Percentiles rank a stretch among this genome's conserved stretches.
phyloP scores from a whole-genome alignment of 2,888 invertebrate species.

The Eupithecia abbreviata region DNA sequence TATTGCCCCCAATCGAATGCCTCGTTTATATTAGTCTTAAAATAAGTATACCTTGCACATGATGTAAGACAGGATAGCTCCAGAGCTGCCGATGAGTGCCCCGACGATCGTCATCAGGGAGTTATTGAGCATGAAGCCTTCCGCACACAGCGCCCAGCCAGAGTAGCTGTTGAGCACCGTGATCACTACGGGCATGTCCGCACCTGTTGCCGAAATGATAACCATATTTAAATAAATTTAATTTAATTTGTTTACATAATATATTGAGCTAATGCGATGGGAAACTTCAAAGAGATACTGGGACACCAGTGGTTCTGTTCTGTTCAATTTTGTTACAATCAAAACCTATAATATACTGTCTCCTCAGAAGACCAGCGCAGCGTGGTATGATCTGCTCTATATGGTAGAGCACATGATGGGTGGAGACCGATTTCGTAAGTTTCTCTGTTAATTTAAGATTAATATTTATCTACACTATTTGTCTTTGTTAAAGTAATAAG shows the following conservation, averaged over 20 bases:
- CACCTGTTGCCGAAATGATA: slow-evolving; percentile 80
- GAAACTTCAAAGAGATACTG: not conserved
- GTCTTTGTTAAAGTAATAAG: too few species aligned
- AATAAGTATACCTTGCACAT: slow-evolving; percentile 92
- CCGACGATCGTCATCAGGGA: slow-evolving; percentile 96
- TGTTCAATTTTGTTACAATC: not conserved
- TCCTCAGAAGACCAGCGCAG: too few species aligned
- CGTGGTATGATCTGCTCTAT: too few species aligned
- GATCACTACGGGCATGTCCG: slow-evolving; percentile 97
- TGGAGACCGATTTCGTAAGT: too few species aligned
- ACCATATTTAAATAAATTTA: not conserved
- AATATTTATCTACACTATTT: too few species aligned
- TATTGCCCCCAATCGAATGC: not conserved
- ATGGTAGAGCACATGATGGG: too few species aligned
- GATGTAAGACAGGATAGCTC: slow-evolving; percentile 96
- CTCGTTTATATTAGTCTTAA: not conserved
- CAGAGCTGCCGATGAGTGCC: slow-evolving; percentile 94
- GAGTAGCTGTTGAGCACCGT: slow-evolving; percentile 96
- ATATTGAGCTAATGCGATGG: not conserved
- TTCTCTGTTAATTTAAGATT: too few species aligned
- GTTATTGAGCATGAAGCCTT: slow-evolving; percentile 97
- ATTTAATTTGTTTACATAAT: not conserved
- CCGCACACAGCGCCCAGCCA: slow-evolving; percentile 96
- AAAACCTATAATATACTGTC: not conserved
- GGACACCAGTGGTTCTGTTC: not conserved